Evolutionary conservation across 1,140 invertebrate species (phyloP).

Genomic region (Drosophila asahinai): DNA sequence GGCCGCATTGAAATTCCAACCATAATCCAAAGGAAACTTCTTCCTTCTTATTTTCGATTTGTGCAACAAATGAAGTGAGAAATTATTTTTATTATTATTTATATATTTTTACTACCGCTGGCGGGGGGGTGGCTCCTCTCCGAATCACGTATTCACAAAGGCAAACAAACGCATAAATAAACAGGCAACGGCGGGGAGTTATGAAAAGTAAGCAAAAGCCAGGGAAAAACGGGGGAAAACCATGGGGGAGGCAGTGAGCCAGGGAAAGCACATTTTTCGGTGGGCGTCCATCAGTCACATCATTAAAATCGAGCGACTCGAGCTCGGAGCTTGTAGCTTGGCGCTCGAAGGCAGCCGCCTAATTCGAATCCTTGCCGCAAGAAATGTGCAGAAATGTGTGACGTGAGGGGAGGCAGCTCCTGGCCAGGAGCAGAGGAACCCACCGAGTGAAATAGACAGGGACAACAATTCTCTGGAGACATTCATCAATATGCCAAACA

Average conservation of each 20-base stretch:
- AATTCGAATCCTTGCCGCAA: slow-evolving; percentile 79
- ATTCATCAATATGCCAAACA: slow-evolving; percentile 83
- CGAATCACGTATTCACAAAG: slow-evolving; percentile 79
- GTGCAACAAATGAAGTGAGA: slow-evolving; percentile 81
- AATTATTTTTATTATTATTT: slow-evolving; percentile 80
- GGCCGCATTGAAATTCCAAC: slow-evolving; percentile 43
- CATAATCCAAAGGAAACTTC: slow-evolving; percentile 36
- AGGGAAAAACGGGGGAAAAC: slow-evolving; percentile 1
- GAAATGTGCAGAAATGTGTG: slow-evolving; percentile 44
- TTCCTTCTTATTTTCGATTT: slow-evolving; percentile 68
- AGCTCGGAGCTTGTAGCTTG: slow-evolving; percentile 6
- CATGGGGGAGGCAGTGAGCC: slow-evolving; percentile 4
- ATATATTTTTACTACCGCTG: slow-evolving; percentile 66
- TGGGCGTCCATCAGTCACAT: slow-evolving; percentile 72
- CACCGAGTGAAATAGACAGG: slow-evolving; percentile 31
- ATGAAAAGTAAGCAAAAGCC: slow-evolving; percentile 51
- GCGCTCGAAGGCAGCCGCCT: slow-evolving; percentile 49
- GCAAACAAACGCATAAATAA: slow-evolving; percentile 82
- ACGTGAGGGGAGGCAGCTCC: background rate
- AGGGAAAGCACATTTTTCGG: slow-evolving; percentile 45
- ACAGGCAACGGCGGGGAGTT: slow-evolving; percentile 39
- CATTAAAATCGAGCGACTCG: slow-evolving; percentile 71
- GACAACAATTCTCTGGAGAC: slow-evolving; percentile 72
- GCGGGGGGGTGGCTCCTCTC: background rate
- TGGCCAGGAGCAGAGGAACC: slow-evolving; percentile 18